Conservation (phyloP, 2,888 invertebrate species). For the Orthosia gothica region DNA sequence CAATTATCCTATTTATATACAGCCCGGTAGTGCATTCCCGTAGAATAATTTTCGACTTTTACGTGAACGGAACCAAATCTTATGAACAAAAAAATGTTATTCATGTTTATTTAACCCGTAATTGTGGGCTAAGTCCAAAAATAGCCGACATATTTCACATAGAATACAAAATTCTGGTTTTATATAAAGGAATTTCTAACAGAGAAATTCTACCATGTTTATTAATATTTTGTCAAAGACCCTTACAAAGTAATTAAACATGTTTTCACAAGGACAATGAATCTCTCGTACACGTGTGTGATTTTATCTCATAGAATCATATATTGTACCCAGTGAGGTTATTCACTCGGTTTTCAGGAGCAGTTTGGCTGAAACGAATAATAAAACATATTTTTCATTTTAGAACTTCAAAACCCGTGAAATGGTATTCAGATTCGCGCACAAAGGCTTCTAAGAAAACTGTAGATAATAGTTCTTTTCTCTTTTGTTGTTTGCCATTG, state of each 20-base stretch:
- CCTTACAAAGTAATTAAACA: conserved; percentile 4
- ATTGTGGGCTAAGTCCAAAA: not conserved
- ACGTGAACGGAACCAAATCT: too few relatives aligned
- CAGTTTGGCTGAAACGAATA: not conserved
- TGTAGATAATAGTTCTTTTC: too few relatives aligned
- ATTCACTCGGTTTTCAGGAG: not conserved
- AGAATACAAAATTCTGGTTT: not conserved
- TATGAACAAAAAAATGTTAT: too few relatives aligned
- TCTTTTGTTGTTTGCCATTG: too few relatives aligned
- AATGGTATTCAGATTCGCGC: too few relatives aligned
- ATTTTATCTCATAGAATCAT: conserved; percentile 8
- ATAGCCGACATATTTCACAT: not conserved
- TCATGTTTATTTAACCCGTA: too few relatives aligned
- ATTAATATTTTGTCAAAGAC: not conserved
- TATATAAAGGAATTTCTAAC: not conserved
- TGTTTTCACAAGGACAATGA: not conserved
- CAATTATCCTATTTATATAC: too few relatives aligned
- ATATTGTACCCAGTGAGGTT: not conserved
- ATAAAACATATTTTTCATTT: too few relatives aligned
- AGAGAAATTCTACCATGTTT: not conserved
- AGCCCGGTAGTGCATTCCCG: too few relatives aligned
- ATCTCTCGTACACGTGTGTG: not conserved
- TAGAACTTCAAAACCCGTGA: too few relatives aligned
- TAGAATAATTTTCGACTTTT: too few relatives aligned
- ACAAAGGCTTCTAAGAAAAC: too few relatives aligned